Base-by-base conservation (phyloP, 2,888 invertebrate species). In the Sarcophaga caerulescens region DNA sequence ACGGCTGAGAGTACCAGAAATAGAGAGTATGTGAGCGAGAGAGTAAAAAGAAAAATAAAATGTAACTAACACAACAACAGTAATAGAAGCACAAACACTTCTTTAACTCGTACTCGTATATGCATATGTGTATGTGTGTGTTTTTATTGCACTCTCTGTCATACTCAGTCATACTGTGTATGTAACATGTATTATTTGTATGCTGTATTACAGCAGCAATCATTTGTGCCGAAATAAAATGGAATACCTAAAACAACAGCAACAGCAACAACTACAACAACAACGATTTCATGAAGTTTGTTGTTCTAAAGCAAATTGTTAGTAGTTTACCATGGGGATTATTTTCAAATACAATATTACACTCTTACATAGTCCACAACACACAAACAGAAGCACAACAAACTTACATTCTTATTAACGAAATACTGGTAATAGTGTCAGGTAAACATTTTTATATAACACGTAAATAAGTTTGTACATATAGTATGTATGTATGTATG, bases 251-350 rank as follows among this genome's bases (percentile, higher is more conserved):
- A 62, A 4, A 69, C 23, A 19, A 69, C 63, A 57, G 62, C n/a
- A 47, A 62, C 47, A 57, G n/a, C n/a, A n/a, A n/a, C n/a, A n/a
- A n/a, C n/a, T n/a, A n/a, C n/a, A 57, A 68, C n/a, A 47, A 62
- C 47, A 57, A 68, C 19, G 69, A 74, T 35, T 35, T 35, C 35
- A 35, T 35, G 35, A 35, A 35, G 35, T 71, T 23, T 35, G 35
- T 35, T 73, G 23, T 81, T 65, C 52, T 81, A 62, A 12, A 78
- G 63, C 85, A 85, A 85, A 69, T 81, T 81, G 81, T 81, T 74
- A 78, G 81, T 70, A 81, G 69, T 81, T 85, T 78, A 81, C 85
- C 70, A 74, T 78, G n/a, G 78, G 68, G 73, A 85, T 85, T 81
- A 85, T 81, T 70, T 74, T 63, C 73, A 25, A 71, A 76, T 60